Evolutionary conservation across 2,888 invertebrate genomes (phyloP), one percentile per base, ranked within the genome.

Genomic region (Lithophane socia): DNA sequence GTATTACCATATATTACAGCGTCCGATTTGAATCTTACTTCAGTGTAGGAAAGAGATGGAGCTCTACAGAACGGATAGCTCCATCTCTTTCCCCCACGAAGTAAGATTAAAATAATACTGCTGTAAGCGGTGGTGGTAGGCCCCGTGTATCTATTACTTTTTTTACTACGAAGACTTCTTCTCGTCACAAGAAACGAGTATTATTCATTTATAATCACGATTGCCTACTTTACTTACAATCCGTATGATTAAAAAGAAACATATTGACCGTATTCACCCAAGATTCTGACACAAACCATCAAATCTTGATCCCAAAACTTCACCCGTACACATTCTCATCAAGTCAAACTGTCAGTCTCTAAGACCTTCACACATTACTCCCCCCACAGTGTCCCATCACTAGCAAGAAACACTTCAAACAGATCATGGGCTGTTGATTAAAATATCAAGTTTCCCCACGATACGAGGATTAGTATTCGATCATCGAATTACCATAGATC

Each of bases 391-490:
- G 24, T 44, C 65, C n/a, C 44, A 63, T 68, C 64, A 63, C 65
- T 61, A 21, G 21, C 52, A 21, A 12, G 72, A 13, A 61, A 67
- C 80, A 77, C 71, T 77, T 65, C 73, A 58, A 75, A 75, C 75
- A 79, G 82, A 82, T 83, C 76, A 61, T 78, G 37, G 65, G 3
- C 21, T 70, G 85, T 82, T 89, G 88, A 91, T 91, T 91, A 90
- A 87, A 89, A 90, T 89, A 92, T 92, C 88, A 86, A 85, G 80
- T 91, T 92, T 88, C 89, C 82, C 66, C 80, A 86, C 90, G 88
- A 87, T 88, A 85, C n/a, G 77, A 88, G 83, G 91, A 91, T 92
- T 90, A 91, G 86, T 88, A 88, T 90, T 87, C 89, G 88, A 90
- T 90, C 89, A 86, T 81, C 73, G 84, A 74, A 90, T 91, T 92